phyloP scores from a whole-genome alignment of 2,113 vertebrate genomes.

The Eublepharis macularius region DNA sequence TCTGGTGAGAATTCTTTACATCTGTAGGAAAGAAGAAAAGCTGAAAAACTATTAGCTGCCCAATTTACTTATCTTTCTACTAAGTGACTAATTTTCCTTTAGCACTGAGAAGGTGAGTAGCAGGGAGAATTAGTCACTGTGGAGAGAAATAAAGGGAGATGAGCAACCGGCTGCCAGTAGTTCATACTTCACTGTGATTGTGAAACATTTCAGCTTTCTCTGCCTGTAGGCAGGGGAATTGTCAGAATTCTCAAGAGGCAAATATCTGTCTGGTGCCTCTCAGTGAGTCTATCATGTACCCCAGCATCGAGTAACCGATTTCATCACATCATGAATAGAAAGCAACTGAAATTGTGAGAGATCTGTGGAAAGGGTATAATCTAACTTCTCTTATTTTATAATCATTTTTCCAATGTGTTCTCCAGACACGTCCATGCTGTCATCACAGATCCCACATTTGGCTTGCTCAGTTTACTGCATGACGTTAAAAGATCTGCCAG shows the following conservation, averaged over 20 bases:
- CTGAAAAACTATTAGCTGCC: too few species aligned
- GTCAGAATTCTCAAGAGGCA: neutral
- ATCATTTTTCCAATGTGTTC: slow-evolving; percentile 24
- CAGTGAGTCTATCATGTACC: neutral
- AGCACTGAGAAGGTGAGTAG: too few species aligned
- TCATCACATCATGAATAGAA: neutral
- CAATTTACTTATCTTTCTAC: neutral
- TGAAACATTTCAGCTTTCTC: neutral
- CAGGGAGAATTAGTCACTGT: neutral
- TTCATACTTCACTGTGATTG: neutral
- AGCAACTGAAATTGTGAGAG: neutral
- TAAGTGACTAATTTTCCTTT: neutral
- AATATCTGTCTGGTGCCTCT: neutral
- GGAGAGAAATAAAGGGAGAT: neutral
- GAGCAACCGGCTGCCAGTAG: neutral
- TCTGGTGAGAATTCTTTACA: too few species aligned
- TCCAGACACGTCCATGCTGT: slow-evolving; percentile 75
- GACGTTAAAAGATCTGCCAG: slow-evolving; percentile 91
- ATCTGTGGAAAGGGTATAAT: too few species aligned
- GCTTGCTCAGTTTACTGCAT: slow-evolving; percentile 93
- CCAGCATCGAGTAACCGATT: neutral
- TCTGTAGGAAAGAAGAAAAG: too few species aligned
- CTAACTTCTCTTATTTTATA: neutral
- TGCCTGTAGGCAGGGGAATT: neutral
- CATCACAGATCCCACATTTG: slow-evolving; percentile 89